phyloP scores from a whole-genome alignment of 2,113 vertebrate species.

The Diadophis punctatus region DNA sequence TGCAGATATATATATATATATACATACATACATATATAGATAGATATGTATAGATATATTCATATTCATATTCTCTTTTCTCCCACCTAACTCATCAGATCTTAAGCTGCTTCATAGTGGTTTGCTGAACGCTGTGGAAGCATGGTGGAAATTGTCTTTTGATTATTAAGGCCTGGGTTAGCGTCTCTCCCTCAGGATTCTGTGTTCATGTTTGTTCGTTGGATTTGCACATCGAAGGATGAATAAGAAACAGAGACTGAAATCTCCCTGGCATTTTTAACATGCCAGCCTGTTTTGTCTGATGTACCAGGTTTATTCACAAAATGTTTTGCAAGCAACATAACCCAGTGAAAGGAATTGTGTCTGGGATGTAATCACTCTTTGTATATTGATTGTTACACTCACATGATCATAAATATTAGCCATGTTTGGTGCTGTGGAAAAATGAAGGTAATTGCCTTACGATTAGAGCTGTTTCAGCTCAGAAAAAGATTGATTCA shows the following conservation, averaged over 20 bases:
- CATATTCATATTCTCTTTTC: conserved; percentile 25
- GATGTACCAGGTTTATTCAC: conserved; percentile 65
- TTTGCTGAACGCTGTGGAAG: conserved; percentile 73
- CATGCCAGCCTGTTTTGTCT: conserved; percentile 66
- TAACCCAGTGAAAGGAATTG: conserved; percentile 71
- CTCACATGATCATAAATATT: conserved; percentile 82
- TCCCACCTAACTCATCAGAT: conserved; percentile 70
- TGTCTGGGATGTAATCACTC: conserved; percentile 70
- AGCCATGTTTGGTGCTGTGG: conserved; percentile 76
- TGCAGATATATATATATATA: conserved; percentile 55
- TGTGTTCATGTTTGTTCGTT: conserved; percentile 73
- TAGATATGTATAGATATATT: background rate
- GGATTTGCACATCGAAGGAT: conserved; percentile 72
- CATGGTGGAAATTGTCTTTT: conserved; percentile 81
- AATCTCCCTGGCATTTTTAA: conserved; percentile 69
- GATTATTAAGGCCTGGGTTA: conserved; percentile 84
- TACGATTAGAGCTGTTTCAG: conserved; percentile 80
- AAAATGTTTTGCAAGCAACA: conserved; percentile 64
- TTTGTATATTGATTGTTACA: conserved; percentile 76
- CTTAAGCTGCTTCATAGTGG: conserved; percentile 67
- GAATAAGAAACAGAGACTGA: conserved; percentile 65
- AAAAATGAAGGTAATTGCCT: conserved; percentile 80
- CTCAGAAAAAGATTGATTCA: conserved; percentile 72
- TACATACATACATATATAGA: conserved; percentile 40
- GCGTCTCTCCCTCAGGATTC: conserved; percentile 77